phyloP scores from a whole-genome alignment of 2,113 vertebrate genomes.

The Notothenia rossii region DNA sequence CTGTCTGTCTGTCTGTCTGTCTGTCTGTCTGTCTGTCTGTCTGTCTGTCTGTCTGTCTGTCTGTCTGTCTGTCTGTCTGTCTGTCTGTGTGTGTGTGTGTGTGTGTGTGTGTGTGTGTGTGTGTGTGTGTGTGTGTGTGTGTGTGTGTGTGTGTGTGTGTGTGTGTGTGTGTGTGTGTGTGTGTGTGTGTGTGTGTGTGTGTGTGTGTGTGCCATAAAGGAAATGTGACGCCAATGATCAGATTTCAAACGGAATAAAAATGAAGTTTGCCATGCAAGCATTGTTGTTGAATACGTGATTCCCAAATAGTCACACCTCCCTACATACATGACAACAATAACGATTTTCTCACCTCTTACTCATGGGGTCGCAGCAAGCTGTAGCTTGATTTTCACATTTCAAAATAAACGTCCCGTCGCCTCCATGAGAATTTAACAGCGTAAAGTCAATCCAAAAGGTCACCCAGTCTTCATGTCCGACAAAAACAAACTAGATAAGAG shows the following conservation, averaged over 20 bases:
- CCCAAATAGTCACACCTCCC: constrained; percentile 11
- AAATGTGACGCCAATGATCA: background rate
- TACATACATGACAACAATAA: background rate
- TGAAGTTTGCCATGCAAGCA: constrained; percentile 7
- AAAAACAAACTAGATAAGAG: constrained; percentile 6
- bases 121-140: background rate
- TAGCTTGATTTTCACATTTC: constrained; percentile 1
- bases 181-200: background rate
- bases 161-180: background rate
- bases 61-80: too few species aligned
- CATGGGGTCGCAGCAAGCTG: constrained; percentile 16
- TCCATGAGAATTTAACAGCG: constrained; percentile 28
- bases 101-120: background rate
- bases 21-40: too few species aligned
- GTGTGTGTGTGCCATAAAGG: background rate
- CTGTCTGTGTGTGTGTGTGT: background rate
- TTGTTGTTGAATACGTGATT: background rate
- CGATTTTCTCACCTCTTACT: constrained; percentile 34
- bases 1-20: too few species aligned
- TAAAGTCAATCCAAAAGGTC: constrained; percentile 32
- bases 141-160: background rate
- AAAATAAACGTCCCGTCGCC: constrained; percentile 35
- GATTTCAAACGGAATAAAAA: background rate
- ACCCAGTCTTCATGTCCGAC: constrained; percentile 10
- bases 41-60: too few species aligned